Evolutionary conservation across 2,888 invertebrate species (phyloP).

Genomic region (Campoplex nolae): DNA sequence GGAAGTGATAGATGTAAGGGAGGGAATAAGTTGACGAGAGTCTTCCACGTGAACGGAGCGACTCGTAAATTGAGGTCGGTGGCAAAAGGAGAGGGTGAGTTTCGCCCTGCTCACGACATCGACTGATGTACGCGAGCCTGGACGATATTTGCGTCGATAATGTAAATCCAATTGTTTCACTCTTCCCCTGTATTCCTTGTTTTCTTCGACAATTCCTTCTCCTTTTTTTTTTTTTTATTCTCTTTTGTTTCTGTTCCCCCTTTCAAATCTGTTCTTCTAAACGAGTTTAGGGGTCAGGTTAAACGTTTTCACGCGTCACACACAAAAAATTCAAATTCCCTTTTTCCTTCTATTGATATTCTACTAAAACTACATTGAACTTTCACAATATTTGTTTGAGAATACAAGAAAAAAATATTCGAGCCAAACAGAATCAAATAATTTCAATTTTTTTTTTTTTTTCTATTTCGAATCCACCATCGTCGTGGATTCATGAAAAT

Average conservation of each 20-base stretch:
- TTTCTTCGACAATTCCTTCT: slow-evolving; percentile 12
- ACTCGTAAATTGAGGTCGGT: slow-evolving; percentile 76
- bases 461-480: not conserved
- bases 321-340: not conserved
- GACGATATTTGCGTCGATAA: slow-evolving; percentile 66
- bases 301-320: slow-evolving; percentile 37
- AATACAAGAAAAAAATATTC: not conserved
- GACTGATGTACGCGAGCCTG: slow-evolving; percentile 45
- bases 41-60: slow-evolving; percentile 70
- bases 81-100: slow-evolving; percentile 70
- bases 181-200: slow-evolving; percentile 50
- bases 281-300: slow-evolving; percentile 40
- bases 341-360: not conserved
- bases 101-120: slow-evolving; percentile 53
- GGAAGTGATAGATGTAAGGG: slow-evolving; percentile 63
- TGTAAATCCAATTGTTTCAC: slow-evolving; percentile 68
- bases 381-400: not conserved
- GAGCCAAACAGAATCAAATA: not conserved
- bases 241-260: slow-evolving; percentile 6
- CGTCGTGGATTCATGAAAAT: not conserved
- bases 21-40: slow-evolving; percentile 58
- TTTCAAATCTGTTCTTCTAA: slow-evolving; percentile 37
- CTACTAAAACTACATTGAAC: not conserved
- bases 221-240: not conserved
- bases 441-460: not conserved